Evolutionary conservation across 2,888 invertebrate genomes (phyloP).

Genomic region (Andrena chrysosceles): DNA sequence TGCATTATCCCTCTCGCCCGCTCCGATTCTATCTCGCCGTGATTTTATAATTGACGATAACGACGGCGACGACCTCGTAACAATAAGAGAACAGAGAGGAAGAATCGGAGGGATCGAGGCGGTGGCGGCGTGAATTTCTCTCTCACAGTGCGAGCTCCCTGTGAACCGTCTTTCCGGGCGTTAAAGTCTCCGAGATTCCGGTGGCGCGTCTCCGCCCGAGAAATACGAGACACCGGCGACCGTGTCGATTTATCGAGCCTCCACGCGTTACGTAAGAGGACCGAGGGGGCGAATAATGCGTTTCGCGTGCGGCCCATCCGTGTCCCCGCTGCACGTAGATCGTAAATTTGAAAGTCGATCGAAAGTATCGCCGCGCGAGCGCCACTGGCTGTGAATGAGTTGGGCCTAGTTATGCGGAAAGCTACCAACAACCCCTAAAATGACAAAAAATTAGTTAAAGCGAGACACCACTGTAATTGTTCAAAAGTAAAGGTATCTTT

Average conservation of each 20-base stretch:
- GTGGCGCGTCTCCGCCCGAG: slow-evolving; percentile 21
- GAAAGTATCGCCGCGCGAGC: slow-evolving; percentile 39
- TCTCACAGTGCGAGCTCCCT: slow-evolving; percentile 44
- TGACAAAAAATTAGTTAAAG: too few relatives aligned
- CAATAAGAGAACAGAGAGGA: too few relatives aligned
- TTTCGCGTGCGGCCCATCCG: not conserved
- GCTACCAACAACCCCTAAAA: too few relatives aligned
- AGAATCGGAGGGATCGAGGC: too few relatives aligned
- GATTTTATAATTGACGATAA: too few relatives aligned
- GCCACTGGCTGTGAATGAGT: slow-evolving; percentile 12
- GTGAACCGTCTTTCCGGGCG: slow-evolving; percentile 64
- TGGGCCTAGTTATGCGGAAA: too few relatives aligned
- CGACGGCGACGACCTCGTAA: too few relatives aligned
- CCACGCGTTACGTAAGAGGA: slow-evolving; percentile 52
- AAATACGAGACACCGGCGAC: slow-evolving; percentile 37
- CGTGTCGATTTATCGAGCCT: slow-evolving; percentile 53
- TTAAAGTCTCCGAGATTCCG: slow-evolving; percentile 69
- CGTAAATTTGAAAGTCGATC: slow-evolving; percentile 57
- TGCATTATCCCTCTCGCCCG: not conserved
- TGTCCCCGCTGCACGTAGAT: not conserved
- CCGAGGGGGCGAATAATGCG: slow-evolving; percentile 29
- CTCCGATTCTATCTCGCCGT: too few relatives aligned
- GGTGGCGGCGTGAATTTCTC: too few relatives aligned
- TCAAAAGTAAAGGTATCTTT: too few relatives aligned
- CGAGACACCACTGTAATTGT: too few relatives aligned